phyloP scores from a whole-genome alignment of 2,113 vertebrate species.

The Ceuthmochares aereus region DNA sequence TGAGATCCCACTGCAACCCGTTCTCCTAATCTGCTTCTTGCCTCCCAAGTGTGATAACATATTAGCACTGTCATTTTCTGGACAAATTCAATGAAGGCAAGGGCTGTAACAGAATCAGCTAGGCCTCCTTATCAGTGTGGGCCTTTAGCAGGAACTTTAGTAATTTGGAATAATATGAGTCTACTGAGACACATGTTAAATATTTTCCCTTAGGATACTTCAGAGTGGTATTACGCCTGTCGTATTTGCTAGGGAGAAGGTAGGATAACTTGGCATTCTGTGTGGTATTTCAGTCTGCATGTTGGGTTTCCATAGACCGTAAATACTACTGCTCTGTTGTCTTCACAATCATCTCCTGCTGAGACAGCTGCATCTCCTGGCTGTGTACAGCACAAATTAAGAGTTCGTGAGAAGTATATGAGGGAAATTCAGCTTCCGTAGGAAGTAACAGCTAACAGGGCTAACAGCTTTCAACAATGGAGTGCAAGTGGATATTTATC shows the following conservation, averaged over 20 bases:
- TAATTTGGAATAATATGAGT: background rate
- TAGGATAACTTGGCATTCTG: background rate
- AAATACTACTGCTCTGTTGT: background rate
- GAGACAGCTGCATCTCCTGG: conserved; percentile 37
- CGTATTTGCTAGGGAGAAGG: background rate
- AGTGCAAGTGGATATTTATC: background rate
- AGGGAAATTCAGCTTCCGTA: background rate
- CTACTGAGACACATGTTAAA: background rate
- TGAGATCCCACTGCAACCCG: background rate
- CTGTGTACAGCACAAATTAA: background rate
- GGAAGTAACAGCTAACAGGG: background rate
- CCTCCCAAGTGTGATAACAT: background rate
- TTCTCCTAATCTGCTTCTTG: background rate
- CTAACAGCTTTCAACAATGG: background rate
- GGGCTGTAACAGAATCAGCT: background rate
- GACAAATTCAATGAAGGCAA: background rate
- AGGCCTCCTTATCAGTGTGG: background rate
- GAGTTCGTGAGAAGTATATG: background rate
- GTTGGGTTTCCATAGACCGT: conserved; percentile 1
- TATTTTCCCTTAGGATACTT: background rate
- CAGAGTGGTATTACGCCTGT: background rate
- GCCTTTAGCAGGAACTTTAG: background rate
- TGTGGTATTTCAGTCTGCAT: background rate
- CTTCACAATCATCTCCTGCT: conserved; percentile 9
- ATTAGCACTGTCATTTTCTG: background rate